Evolutionary conservation across 37 sponge, comb jelly and placozoan species (phyloP).

Genomic region (Halisarca cf. caerulea): DNA sequence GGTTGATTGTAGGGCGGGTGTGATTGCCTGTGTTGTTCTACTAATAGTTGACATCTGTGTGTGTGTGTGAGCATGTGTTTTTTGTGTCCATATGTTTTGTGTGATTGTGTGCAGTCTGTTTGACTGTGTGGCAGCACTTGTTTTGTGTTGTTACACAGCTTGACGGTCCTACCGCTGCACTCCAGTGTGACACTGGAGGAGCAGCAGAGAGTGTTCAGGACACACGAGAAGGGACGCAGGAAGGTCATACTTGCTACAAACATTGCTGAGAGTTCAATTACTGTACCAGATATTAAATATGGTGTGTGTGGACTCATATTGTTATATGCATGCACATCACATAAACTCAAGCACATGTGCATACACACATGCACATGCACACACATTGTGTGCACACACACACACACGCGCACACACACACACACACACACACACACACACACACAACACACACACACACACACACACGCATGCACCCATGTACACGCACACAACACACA

Average conservation of each 20-base stretch:
- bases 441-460: background rate
- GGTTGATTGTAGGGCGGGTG: too few species aligned
- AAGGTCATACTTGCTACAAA: slow-evolving; percentile 97
- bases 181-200: slow-evolving; percentile 74
- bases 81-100: background rate
- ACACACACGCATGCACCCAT: background rate
- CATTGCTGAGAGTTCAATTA: slow-evolving; percentile 97
- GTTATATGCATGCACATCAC: too few species aligned
- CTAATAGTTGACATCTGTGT: too few species aligned
- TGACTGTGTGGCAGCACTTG: too few species aligned
- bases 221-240: slow-evolving; percentile 66
- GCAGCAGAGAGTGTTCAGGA: slow-evolving; percentile 75
- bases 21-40: too few species aligned
- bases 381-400: too few species aligned
- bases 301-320: too few species aligned
- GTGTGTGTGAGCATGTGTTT: background rate
- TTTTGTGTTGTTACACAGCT: slow-evolving; percentile 24
- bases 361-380: background rate
- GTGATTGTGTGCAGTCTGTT: background rate
- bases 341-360: background rate
- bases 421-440: too few species aligned
- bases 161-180: slow-evolving; percentile 75
- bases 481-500: too few species aligned
- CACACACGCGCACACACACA: too few species aligned
- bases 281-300: slow-evolving; percentile 95